phyloP scores from a whole-genome alignment of 2,888 invertebrate species.

The Azorinus chamasolen region DNA sequence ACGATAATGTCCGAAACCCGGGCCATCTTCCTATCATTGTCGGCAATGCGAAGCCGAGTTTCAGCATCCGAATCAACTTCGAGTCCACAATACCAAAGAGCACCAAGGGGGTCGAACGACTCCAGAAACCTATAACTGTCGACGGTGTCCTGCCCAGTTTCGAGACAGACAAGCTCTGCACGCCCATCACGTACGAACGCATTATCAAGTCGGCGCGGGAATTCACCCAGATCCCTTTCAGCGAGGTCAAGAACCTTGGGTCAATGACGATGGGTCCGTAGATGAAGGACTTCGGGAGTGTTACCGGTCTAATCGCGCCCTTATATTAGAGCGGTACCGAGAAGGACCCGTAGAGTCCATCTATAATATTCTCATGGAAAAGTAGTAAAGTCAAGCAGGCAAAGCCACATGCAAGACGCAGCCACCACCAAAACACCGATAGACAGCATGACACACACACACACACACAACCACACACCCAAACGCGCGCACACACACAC shows the following conservation, averaged over 20 bases:
- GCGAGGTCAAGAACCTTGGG: constrained; percentile 26
- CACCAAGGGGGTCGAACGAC: no score
- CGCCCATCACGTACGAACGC: constrained; percentile 6
- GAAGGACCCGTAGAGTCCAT: constrained; percentile 28
- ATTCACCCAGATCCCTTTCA: constrained; percentile 25
- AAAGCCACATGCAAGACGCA: no score
- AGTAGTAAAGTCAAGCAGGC: no score
- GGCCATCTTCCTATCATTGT: no score
- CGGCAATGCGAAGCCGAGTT: no score
- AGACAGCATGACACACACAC: no score
- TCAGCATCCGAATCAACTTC: constrained; percentile 10
- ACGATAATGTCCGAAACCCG: not conserved
- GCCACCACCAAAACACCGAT: no score
- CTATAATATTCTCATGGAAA: constrained; percentile 20
- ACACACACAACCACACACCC: no score
- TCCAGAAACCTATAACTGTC: no score
- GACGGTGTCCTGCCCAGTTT: no score
- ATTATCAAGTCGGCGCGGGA: constrained; percentile 21
- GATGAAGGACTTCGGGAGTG: constrained; percentile 26
- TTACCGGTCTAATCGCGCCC: constrained; percentile 17
- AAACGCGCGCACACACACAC: no score
- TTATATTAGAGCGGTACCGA: constrained; percentile 23
- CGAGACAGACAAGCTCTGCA: constrained; percentile 8
- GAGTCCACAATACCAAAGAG: no score
- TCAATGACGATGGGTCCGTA: constrained; percentile 16